A percentile compares a stretch with the other conserved stretches of the same genome.
phyloP scores from a whole-genome alignment of 30 jellyfish, hydroid and myxozoan species.

The Nemopilema nomurai region DNA sequence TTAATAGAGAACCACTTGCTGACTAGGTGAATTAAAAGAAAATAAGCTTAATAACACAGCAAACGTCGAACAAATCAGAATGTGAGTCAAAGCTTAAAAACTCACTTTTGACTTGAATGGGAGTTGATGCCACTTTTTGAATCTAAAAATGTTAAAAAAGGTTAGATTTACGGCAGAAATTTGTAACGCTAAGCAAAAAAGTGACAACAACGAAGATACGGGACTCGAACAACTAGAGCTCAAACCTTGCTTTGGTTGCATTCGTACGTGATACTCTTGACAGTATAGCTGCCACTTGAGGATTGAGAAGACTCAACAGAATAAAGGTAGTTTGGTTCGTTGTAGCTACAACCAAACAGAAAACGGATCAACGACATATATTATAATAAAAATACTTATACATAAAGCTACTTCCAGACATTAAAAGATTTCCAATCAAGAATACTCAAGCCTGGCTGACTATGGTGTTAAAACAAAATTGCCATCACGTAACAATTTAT shows the following conservation, averaged over 20 bases:
- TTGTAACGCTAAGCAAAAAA: neutral
- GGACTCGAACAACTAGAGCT: no score
- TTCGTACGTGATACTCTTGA: slow-evolving; percentile 62
- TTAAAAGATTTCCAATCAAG: no score
- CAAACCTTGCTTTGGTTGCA: slow-evolving; percentile 53
- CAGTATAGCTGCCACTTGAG: slow-evolving; percentile 54
- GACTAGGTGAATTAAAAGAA: no score
- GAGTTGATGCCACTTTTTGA: slow-evolving; percentile 5
- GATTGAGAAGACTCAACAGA: slow-evolving; percentile 75
- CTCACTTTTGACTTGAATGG: slow-evolving; percentile 51
- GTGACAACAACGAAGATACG: neutral
- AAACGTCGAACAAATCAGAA: no score
- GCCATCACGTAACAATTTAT: neutral
- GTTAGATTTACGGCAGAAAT: neutral
- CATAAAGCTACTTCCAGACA: no score
- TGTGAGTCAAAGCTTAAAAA: neutral
- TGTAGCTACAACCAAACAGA: slow-evolving; percentile 30
- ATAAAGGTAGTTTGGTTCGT: slow-evolving; percentile 54
- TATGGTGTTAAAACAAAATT: no score
- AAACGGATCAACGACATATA: neutral
- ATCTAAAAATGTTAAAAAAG: slow-evolving; percentile 8
- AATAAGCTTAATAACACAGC: no score
- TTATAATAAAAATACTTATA: neutral
- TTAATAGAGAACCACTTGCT: no score
- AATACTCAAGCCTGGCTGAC: no score